Evolutionary conservation across 2,888 invertebrate genomes (phyloP), one percentile per base, ranked within the genome.

Genomic region (Limnephilus rhombicus): DNA sequence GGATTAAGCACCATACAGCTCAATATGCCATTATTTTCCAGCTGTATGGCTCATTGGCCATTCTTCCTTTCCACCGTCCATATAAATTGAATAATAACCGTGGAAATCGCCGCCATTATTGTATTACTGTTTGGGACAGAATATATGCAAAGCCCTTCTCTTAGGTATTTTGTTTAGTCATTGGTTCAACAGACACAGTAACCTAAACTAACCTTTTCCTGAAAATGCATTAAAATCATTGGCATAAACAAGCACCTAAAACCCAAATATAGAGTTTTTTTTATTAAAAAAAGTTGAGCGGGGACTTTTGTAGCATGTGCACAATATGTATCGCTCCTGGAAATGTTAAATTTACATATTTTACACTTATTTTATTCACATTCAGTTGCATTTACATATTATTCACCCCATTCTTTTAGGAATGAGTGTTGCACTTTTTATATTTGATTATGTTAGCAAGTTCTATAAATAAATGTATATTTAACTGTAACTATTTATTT

Each of bases 371-470:
- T 68, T 68, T 18, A 68, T 9, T 24, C n/a, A 9, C 68, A n/a
- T 68, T 68, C 68, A 24, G 24, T 68, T 68, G 24, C 9, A n/a
- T 68, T 68, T 68, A 68, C 49, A 49, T 49, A 49, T 15, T 49
- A 49, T 15, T 49, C 13, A 13, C 7, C 7, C 24, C 24, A 7
- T 68, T 68, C 68, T 68, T 24, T 68, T 68, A 68, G 68, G n/a
- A 89, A 89, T 37, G 88, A 89, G 88, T 89, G 90, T 90, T 82
- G 81, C 90, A 45, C 45, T 90, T 31, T 82, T 31, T 89, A 89
- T 89, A 81, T 89, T 89, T 85, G 34, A 90, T 45, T 90, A 80
- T 86, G 91, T 91, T 82, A 80, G 82, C n/a, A 41, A 90, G 37
- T 85, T 85, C 29, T 85, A 34, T 90, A 85, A 90, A 53, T 86